Evolutionary conservation across 92 coral and sea anemone species (phyloP).

Genomic region (Pocillopora grandis): DNA sequence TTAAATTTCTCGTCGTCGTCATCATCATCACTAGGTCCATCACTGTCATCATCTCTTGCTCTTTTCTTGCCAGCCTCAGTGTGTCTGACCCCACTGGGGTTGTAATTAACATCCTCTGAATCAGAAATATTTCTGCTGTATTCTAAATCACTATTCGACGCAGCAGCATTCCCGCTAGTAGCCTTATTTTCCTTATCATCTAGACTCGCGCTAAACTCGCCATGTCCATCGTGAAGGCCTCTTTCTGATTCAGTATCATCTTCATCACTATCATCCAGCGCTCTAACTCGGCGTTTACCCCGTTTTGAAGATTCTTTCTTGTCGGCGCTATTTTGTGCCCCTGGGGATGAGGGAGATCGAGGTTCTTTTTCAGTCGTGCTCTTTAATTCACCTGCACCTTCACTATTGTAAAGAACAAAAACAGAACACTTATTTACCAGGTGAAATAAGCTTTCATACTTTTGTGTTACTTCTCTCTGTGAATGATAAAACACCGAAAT

Average conservation of each 20-base stretch:
- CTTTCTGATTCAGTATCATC: constrained; percentile 24
- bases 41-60: constrained; percentile 36
- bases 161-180: neutral
- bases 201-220: constrained; percentile 4
- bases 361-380: neutral
- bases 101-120: constrained; percentile 15
- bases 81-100: neutral
- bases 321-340: neutral
- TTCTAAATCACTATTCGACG: constrained; percentile 29
- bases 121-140: constrained; percentile 32
- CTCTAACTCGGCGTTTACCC: constrained; percentile 64
- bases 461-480: too few relatives aligned
- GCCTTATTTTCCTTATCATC: constrained; percentile 10
- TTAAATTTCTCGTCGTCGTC: constrained; percentile 47
- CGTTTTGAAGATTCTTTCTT: constrained; percentile 20
- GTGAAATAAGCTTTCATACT: too few relatives aligned
- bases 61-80: constrained; percentile 55
- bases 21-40: constrained; percentile 39
- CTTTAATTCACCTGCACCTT: neutral
- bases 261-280: constrained; percentile 70
- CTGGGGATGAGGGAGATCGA: constrained; percentile 4
- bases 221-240: constrained; percentile 5
- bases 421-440: neutral
- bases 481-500: too few relatives aligned
- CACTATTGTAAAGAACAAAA: constrained; percentile 12